Base-by-base conservation (phyloP, 2,113 vertebrate species). In the Cynoglossus semilaevis region DNA sequence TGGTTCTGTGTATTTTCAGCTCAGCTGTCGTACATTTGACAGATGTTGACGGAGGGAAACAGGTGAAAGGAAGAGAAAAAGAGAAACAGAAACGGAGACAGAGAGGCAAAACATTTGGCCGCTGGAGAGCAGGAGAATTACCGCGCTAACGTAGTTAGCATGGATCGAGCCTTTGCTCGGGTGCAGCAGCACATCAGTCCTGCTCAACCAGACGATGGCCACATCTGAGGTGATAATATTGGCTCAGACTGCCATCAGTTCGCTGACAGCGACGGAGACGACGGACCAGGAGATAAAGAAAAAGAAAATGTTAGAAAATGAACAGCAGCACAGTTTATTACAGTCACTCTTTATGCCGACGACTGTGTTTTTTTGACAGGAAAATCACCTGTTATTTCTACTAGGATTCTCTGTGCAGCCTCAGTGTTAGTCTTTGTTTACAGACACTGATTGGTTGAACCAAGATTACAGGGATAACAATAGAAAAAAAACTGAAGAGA, bases 91-190 rank as follows among this genome's bases (percentile, higher is more conserved):
- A 4, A 49, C 13, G 74, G 77, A 35, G 34, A 81, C 61, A 65
- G 17, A 13, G 69, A 76, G 68, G 67, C 48, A 84, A 68, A 82
- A 64, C 15, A 47, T 42, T 67, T 70, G 56, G 54, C 67, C 82
- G 74, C 70, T 52, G 63, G 83, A 85, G 81, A 85, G 71, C 65
- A 67, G 61, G 73, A 83, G 78, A 84, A 80, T 76, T 83, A 84
- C 74, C 82, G 79, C 81, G 59, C 38, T 81, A 89, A 87, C 80
- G 77, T 74, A 85, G 71, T 87, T 87, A 81, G 68, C 77, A 83
- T 83, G 75, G 80, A 86, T 80, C 41, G 56, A 51, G 58, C 74
- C 59, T 67, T 62, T 63, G 67, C 63, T 67, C 80, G 36, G 40
- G 61, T 68, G 75, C 73, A 73, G 67, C 57, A 65, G 29, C 64